Percentiles rank a stretch among this genome's conserved stretches.
These are phyloP conservation scores for Steromphala cineraria DNA, from an alignment of 2,888 invertebrate genomes.

Conservation along the genomic window DNA sequence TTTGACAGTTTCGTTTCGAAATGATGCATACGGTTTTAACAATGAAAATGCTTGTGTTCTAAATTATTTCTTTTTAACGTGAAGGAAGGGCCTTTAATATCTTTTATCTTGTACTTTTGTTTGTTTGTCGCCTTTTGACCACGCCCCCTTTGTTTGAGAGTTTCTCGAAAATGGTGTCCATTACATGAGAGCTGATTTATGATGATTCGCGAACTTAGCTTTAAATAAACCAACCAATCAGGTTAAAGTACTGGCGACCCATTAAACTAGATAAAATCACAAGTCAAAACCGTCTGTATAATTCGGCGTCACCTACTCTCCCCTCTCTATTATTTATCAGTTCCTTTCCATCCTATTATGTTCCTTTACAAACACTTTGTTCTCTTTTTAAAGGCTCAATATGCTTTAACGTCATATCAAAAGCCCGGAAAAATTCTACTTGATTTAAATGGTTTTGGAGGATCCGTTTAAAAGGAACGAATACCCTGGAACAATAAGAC, in stretches of 20 bases:
- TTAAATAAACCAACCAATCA: too few species aligned
- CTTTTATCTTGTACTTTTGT: neutral
- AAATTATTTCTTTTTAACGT: neutral
- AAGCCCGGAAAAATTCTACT: neutral
- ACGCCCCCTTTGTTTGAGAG: neutral
- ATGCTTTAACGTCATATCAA: neutral
- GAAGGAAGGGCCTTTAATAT: neutral
- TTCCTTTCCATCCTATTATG: neutral
- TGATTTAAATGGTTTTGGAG: too few species aligned
- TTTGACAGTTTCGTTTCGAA: too few species aligned
- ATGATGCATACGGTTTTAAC: neutral
- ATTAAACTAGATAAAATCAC: constrained; percentile 18
- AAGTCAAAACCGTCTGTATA: neutral
- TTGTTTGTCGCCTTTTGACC: neutral
- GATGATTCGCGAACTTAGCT: neutral
- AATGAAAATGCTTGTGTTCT: neutral
- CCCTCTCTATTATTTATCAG: neutral
- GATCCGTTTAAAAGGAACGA: too few species aligned
- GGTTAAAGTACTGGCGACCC: neutral
- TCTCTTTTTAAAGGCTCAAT: neutral
- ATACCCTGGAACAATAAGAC: too few species aligned
- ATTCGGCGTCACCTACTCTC: neutral
- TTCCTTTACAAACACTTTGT: neutral
- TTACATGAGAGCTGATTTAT: constrained; percentile 7
- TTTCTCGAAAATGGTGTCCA: neutral